These are phyloP conservation scores for Barnardius zonarius DNA, from an alignment of 2,113 vertebrate species.

Conservation along the genomic window DNA sequence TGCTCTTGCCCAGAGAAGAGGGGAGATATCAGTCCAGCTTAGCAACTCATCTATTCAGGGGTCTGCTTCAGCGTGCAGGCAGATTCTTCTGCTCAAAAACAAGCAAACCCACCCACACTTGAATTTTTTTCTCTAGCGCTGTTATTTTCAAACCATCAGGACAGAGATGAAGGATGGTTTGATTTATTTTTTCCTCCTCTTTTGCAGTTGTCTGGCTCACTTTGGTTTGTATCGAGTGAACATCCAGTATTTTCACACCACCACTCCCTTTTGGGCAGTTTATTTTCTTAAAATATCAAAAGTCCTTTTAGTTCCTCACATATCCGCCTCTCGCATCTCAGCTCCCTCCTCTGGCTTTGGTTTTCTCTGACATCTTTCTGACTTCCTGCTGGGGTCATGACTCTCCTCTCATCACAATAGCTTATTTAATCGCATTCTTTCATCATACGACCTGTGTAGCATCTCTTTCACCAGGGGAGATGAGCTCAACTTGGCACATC, in stretches of 20 bases:
- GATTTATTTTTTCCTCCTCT: not conserved
- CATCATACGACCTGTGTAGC: accelerated
- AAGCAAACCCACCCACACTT: slow-evolving; percentile 13
- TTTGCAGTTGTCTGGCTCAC: not conserved
- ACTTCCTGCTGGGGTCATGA: not conserved
- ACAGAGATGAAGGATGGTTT: not conserved
- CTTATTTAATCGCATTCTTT: not conserved
- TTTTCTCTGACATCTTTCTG: not conserved
- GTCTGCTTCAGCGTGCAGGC: not conserved
- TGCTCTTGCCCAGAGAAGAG: not conserved
- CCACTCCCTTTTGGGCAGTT: not conserved
- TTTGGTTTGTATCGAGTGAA: not conserved
- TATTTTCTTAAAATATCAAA: slow-evolving; percentile 30
- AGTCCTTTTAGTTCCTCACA: not conserved
- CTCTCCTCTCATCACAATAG: not conserved
- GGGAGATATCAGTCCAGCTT: not conserved
- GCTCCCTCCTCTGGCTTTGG: not conserved
- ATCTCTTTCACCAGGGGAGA: not conserved
- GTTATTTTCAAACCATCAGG: slow-evolving; percentile 22
- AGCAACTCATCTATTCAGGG: not conserved
- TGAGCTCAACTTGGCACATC: not conserved
- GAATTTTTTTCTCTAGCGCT: not conserved
- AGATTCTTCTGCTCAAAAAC: slow-evolving; percentile 22
- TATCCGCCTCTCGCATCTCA: not conserved
- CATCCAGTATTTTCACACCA: not conserved